Evolutionary conservation across 2,888 invertebrate genomes (phyloP), one percentile per base, ranked within the genome.

Genomic region (Stenolophus ochropezus): DNA sequence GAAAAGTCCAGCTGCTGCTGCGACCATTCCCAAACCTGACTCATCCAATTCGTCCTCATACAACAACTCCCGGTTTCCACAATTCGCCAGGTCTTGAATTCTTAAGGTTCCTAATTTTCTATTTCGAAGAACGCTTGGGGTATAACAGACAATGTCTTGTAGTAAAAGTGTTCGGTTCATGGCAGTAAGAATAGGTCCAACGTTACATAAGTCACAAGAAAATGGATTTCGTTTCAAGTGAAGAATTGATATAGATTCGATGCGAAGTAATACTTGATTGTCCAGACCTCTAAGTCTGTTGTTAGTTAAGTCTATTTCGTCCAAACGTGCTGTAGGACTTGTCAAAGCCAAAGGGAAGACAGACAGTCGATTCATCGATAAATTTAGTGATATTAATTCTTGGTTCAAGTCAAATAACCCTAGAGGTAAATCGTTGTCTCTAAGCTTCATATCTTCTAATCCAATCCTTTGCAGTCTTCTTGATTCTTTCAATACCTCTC

Each of bases 311-410:
- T 96, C 95, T 83, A 96, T 89, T 85, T 91, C 91, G 86, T 92
- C 90, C 69, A 94, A 87, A 86, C 90, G 90, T 84, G 90, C 89
- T 0, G 93, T 91, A 61, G 92, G 91, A 1, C 90, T 89, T 0
- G 93, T 87, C 47, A 91, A 87, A 84, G 91, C 91, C 42, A 90
- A 90, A 1, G 92, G 92, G 84, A 94, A 90, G 53, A 88, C 89
- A 0, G 90, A 89, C 78, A 96, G 90, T 87, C 92, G 91, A 89
- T 96, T 96, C 86, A 93, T 92, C 51, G 94, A 94, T 85, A 96
- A 89, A 90, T 95, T 94, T 83, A 96, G 89, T n/a, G 86, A 82
- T 61, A 91, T 90, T 82, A 94, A 89, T 83, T 92, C 91, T 42
- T 92, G 91, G 84, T 93, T 92, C 84, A 92, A 91, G 4, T 88